These are phyloP conservation scores for Lysiphlebus fabarum DNA, from an alignment of 1,140 invertebrate species.

Conservation along the genomic window DNA sequence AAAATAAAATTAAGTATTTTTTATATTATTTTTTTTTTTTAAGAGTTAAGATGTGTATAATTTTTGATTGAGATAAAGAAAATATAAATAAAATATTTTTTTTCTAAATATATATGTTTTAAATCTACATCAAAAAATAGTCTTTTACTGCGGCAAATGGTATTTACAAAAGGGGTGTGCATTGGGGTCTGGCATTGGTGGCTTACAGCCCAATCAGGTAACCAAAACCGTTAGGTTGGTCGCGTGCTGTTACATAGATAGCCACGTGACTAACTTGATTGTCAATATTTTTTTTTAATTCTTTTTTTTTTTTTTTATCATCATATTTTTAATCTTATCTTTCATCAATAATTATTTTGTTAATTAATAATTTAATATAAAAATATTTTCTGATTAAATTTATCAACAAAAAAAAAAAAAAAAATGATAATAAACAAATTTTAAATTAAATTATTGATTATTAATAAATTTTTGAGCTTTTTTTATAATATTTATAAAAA, in stretches of 20 bases:
- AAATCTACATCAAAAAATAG: constrained; percentile 30
- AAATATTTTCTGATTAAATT: too few relatives aligned
- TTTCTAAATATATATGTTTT: constrained; percentile 38
- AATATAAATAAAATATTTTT: neutral
- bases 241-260: constrained; percentile 44
- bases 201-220: constrained; percentile 35
- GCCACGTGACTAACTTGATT: constrained; percentile 45
- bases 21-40: too few relatives aligned
- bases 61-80: too few relatives aligned
- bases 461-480: too few relatives aligned
- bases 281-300: constrained; percentile 1
- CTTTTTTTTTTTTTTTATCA: constrained; percentile 10
- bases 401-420: too few relatives aligned
- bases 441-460: too few relatives aligned
- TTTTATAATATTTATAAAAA: too few relatives aligned
- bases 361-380: too few relatives aligned
- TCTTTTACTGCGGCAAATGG: constrained; percentile 33
- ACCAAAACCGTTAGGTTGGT: constrained; percentile 53
- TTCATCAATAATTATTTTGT: neutral
- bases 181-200: constrained; percentile 31
- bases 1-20: too few relatives aligned
- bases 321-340: constrained; percentile 4
- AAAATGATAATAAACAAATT: too few relatives aligned
- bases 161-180: constrained; percentile 35
- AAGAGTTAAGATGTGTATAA: too few relatives aligned